phyloP scores from a whole-genome alignment of 2,797 vertebrate species.

The Danio jaintianensis region DNA sequence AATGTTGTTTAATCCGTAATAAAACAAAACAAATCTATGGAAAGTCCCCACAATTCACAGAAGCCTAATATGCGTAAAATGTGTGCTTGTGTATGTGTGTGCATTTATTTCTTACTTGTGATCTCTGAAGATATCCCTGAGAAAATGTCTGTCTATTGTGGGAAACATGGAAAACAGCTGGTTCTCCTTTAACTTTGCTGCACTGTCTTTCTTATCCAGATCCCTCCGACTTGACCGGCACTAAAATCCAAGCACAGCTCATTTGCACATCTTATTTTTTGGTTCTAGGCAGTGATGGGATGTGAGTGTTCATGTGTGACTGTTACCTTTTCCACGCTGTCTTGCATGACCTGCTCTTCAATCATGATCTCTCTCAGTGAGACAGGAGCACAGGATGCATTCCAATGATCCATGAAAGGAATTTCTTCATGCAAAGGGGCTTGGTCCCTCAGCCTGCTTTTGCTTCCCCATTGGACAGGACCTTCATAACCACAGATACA shows the following conservation, averaged over 20 bases:
- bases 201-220: conserved; percentile 83
- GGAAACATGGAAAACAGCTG: conserved; percentile 91
- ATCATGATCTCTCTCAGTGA: conserved; percentile 94
- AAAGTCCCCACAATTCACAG: too few species aligned
- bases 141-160: conserved; percentile 88
- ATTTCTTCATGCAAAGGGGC: conserved; percentile 68
- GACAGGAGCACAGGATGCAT: conserved; percentile 80
- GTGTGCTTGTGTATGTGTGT: background rate
- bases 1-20: too few species aligned
- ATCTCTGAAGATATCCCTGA: conserved; percentile 93
- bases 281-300: background rate
- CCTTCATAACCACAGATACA: conserved; percentile 58
- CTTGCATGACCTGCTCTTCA: conserved; percentile 91
- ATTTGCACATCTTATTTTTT: background rate
- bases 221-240: conserved; percentile 70
- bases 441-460: conserved; percentile 59
- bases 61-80: too few species aligned
- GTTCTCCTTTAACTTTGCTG: conserved; percentile 89
- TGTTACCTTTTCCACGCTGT: conserved; percentile 86
- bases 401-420: conserved; percentile 92
- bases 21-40: too few species aligned
- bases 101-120: conserved; percentile 82
- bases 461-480: conserved; percentile 60
- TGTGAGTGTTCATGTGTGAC: background rate
- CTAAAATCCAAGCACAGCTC: conserved; percentile 61